Evolutionary conservation across 2,113 vertebrate species (phyloP), one percentile per base, ranked within the genome.

Genomic region (Eulemur macaco): DNA sequence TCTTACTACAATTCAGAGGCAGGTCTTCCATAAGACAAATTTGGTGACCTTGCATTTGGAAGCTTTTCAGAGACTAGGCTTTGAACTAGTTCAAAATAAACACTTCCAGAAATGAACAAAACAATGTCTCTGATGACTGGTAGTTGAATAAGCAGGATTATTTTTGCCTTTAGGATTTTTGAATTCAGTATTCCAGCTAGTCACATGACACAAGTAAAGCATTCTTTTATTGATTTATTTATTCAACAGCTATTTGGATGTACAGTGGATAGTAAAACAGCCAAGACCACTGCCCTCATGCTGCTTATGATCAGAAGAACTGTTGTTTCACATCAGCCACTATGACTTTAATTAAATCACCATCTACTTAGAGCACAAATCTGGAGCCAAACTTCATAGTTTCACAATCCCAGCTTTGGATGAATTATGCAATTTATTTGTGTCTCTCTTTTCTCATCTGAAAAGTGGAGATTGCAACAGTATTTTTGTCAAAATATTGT

Each of bases 61-160:
- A 66, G 1, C 1, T 25, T 69, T 96, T 13, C 54, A 68, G 31
- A 92, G 27, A 45, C 27, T 12, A 95, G 6, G 12, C 25, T 77
- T 96, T 78, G 9, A 64, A 4, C 3, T 63, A 78, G 18, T 80
- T 94, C n/a, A 87, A 92, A 74, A 77, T 54, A 89, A 95, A 39
- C 29, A 95, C 3, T 1, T 84, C 5, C 31, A 39, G 34, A 80
- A 92, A 71, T 76, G 58, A 84, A 71, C 14, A 86, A 86, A 52
- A 69, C 20, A 42, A 4, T n/a, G 1, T 77, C 37, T 52, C 17
- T 66, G 8, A 42, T 31, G 4, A 68, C 23, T 31, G 3, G 1
- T 31, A 42, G 68, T 52, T 68, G n/a, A 54, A 29, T 13, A 96
- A 45, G 68, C 18, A 34, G 25, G 7, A n/a, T 27, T 23, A 74